phyloP scores from a whole-genome alignment of 92 coral and sea anemone species.

The Porites lobata region DNA sequence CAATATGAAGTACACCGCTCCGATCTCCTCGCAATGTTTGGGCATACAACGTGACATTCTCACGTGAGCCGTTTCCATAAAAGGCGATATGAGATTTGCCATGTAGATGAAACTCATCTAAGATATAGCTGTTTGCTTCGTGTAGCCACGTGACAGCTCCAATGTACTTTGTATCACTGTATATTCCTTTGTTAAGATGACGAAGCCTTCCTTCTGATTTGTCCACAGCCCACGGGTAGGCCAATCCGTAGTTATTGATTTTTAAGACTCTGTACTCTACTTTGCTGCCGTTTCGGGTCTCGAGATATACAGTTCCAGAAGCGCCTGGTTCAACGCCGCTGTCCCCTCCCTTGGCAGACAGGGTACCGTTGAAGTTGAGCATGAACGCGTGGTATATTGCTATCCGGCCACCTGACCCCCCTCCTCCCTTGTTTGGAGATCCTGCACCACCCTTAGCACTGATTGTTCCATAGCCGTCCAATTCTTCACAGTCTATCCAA shows the following conservation, averaged over 20 bases:
- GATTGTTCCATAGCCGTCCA: constrained; percentile 95
- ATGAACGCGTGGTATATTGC: constrained; percentile 86
- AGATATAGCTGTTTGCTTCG: constrained; percentile 76
- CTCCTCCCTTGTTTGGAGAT: constrained; percentile 87
- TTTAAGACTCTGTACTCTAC: constrained; percentile 81
- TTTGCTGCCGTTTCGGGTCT: constrained; percentile 82
- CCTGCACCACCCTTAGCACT: constrained; percentile 92
- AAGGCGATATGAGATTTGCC: constrained; percentile 96
- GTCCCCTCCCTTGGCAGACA: constrained; percentile 93
- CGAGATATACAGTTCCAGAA: constrained; percentile 92
- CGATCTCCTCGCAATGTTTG: constrained; percentile 92
- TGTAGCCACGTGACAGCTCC: constrained; percentile 98
- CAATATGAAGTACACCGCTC: constrained; percentile 91
- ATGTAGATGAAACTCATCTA: constrained; percentile 92
- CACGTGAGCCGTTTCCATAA: constrained; percentile 90
- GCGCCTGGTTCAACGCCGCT: constrained; percentile 93
- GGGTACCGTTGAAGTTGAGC: constrained; percentile 95
- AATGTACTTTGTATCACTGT: constrained; percentile 80
- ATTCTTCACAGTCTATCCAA: constrained; percentile 92
- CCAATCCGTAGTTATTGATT: constrained; percentile 82
- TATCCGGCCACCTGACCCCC: constrained; percentile 95
- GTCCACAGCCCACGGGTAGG: constrained; percentile 85
- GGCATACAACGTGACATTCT: constrained; percentile 76
- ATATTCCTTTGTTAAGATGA: constrained; percentile 83
- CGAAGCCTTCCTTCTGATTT: constrained; percentile 75